Conservation (phyloP, 2,113 vertebrate species). For the Anas platyrhynchos region DNA sequence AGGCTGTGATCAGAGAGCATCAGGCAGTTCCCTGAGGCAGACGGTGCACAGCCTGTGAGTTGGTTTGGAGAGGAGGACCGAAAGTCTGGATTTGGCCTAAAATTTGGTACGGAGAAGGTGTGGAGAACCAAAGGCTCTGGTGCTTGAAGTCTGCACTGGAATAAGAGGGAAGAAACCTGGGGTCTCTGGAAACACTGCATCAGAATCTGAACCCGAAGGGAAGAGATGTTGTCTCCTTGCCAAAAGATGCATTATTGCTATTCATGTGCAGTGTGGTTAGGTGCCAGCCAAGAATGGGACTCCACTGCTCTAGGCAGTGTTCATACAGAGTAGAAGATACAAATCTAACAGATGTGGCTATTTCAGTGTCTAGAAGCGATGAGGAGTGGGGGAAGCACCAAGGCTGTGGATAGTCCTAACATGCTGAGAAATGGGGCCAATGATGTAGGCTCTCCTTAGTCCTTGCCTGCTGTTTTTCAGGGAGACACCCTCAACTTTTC, state of each 20-base stretch:
- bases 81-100: not conserved
- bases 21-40: not conserved
- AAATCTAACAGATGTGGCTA: not conserved
- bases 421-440: not conserved
- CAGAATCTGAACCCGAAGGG: not conserved
- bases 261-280: not conserved
- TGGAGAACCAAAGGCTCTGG: not conserved
- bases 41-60: not conserved
- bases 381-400: not conserved
- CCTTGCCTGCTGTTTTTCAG: not conserved
- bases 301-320: not conserved
- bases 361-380: not conserved
- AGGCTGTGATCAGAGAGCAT: fast-evolving
- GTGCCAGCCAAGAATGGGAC: not conserved
- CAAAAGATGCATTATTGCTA: not conserved
- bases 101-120: not conserved
- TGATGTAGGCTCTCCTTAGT: not conserved
- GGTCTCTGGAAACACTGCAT: not conserved
- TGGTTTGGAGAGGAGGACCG: not conserved
- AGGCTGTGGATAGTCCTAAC: not conserved
- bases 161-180: not conserved
- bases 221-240: not conserved
- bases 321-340: not conserved
- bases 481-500: not conserved
- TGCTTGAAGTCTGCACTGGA: not conserved